Conservation (phyloP, 2,888 invertebrate species). For the Rhopalosiphum nymphaeae region DNA sequence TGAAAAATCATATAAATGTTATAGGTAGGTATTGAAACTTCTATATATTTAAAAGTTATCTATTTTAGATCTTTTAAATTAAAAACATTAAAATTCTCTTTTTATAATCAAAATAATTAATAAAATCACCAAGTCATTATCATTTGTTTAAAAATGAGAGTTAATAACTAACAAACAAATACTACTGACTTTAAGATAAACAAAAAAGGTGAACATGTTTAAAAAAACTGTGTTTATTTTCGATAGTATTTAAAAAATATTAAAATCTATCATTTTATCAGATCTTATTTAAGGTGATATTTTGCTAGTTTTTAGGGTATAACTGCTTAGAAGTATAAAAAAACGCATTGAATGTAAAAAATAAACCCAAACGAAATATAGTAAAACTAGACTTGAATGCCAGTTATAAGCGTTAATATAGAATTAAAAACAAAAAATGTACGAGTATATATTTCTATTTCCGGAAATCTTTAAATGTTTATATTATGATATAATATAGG, state of each 20-base stretch:
- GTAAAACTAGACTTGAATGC: neutral
- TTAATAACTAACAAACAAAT: neutral
- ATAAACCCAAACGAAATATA: neutral
- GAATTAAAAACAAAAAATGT: neutral
- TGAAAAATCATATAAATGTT: neutral
- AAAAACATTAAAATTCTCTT: neutral
- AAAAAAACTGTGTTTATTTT: neutral
- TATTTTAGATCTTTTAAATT: neutral
- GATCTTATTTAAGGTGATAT: neutral
- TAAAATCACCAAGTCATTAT: neutral
- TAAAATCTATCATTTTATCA: neutral
- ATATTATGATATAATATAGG: constrained; percentile 38
- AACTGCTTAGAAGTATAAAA: neutral
- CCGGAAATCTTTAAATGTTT: constrained; percentile 22
- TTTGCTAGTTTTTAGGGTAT: neutral
- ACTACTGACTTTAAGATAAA: neutral
- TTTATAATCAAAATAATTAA: neutral
- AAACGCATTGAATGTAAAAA: neutral
- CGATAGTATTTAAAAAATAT: neutral
- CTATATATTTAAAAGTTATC: neutral
- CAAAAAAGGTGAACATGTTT: neutral
- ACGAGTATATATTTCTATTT: neutral
- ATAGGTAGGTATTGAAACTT: neutral
- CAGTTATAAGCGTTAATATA: neutral
- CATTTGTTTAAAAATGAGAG: neutral